phyloP scores from a whole-genome alignment of 1,140 invertebrate genomes.

The Brachystomella parvula region DNA sequence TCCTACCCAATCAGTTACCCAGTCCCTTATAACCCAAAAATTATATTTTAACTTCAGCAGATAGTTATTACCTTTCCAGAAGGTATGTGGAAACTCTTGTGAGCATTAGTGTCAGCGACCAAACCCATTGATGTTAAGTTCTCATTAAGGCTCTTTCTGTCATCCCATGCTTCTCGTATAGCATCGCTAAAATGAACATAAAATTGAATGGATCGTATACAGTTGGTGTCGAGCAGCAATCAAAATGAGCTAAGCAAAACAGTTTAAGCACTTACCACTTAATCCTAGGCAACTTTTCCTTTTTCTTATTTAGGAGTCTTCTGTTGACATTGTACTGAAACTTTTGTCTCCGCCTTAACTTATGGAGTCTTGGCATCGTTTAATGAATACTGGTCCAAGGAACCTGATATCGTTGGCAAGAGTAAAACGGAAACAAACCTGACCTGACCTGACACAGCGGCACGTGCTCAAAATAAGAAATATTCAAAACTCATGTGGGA shows the following conservation, averaged over 20 bases:
- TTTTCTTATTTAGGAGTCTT: conserved; percentile 22
- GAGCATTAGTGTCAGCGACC: conserved; percentile 30
- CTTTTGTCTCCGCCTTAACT: conserved; percentile 31
- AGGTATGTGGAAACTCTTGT: conserved; percentile 1
- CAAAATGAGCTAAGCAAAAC: background rate
- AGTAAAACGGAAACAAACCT: no score
- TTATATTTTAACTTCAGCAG: no score
- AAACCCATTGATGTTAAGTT: conserved; percentile 35
- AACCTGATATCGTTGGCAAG: no score
- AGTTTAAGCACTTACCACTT: conserved; percentile 26
- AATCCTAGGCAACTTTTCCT: conserved; percentile 30
- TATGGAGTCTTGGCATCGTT: conserved; percentile 22
- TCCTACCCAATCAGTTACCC: background rate
- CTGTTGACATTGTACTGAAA: conserved; percentile 33
- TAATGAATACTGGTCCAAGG: no score
- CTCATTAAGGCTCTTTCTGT: conserved; percentile 25
- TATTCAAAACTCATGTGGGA: no score
- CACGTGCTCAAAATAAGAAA: no score
- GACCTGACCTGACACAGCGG: no score
- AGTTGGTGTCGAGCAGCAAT: background rate
- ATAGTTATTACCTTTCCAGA: conserved; percentile 9
- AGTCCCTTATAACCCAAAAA: background rate
- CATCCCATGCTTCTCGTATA: conserved; percentile 32
- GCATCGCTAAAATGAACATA: conserved; percentile 26
- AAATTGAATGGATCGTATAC: background rate